Evolutionary conservation across 2,113 vertebrate genomes (phyloP).

Genomic region (Tyto alba): DNA sequence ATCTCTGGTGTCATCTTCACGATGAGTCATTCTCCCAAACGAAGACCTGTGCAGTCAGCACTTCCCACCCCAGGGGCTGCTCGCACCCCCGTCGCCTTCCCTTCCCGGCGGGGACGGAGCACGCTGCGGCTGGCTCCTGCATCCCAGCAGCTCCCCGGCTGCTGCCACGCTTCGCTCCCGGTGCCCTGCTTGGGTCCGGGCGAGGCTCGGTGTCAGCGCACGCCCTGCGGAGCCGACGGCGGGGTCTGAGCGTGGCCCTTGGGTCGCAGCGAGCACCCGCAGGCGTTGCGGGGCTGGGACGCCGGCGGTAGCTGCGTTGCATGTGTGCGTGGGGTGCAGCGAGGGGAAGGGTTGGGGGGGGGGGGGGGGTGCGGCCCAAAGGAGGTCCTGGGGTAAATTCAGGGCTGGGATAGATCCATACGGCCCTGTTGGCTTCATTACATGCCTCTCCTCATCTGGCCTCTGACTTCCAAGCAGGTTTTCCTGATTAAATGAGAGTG

Average conservation of each 20-base stretch:
- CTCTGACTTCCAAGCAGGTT: neutral
- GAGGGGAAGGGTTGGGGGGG: too few species aligned
- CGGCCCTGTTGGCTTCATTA: rapidly evolving
- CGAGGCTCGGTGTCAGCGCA: rapidly evolving
- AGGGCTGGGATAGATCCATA: neutral
- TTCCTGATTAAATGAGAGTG: neutral
- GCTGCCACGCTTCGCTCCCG: neutral
- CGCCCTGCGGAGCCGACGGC: neutral
- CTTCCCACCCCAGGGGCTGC: neutral
- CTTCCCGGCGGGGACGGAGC: neutral
- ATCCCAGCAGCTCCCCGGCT: neutral
- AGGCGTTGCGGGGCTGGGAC: rapidly evolving
- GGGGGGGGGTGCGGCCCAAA: neutral
- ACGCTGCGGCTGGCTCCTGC: neutral
- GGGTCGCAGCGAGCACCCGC: neutral
- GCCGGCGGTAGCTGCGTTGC: neutral
- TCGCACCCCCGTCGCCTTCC: neutral
- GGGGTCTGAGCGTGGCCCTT: rapidly evolving
- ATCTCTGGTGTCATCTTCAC: neutral
- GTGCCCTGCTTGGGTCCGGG: neutral
- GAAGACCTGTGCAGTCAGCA: neutral
- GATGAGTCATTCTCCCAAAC: neutral
- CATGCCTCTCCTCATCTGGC: neutral
- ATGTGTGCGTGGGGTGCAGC: rapidly evolving
- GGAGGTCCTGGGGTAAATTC: neutral